Evolutionary conservation across 2,888 invertebrate genomes (phyloP).

Genomic region (Augiades crinisus): DNA sequence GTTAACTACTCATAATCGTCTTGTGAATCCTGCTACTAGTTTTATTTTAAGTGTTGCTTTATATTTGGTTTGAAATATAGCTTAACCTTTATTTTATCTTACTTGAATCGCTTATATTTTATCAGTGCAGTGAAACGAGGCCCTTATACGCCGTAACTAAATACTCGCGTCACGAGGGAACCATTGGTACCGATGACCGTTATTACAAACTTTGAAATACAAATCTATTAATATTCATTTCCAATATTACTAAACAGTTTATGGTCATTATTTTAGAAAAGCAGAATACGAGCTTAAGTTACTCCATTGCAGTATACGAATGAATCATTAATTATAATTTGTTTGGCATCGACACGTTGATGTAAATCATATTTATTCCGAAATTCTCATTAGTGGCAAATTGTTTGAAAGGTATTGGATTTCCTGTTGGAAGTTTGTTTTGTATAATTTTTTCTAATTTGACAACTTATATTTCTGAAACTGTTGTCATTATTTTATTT

Average conservation of each 20-base stretch:
- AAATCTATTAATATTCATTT: constrained; percentile 39
- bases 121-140: not conserved
- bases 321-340: constrained; percentile 13
- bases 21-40: too few relatives aligned
- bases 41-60: too few relatives aligned
- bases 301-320: constrained; percentile 6
- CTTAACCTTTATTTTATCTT: too few relatives aligned
- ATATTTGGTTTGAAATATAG: too few relatives aligned
- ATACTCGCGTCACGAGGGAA: constrained; percentile 39
- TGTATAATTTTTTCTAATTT: not conserved
- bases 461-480: not conserved
- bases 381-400: constrained; percentile 6
- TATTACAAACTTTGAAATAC: constrained; percentile 35
- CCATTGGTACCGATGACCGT: constrained; percentile 39
- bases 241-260: constrained; percentile 20
- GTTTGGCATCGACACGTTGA: constrained; percentile 3
- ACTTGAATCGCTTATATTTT: too few relatives aligned
- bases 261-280: constrained; percentile 23
- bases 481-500: too few relatives aligned
- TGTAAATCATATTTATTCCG: not conserved
- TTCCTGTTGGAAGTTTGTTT: not conserved
- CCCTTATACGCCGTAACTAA: constrained; percentile 39
- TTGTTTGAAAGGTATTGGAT: not conserved
- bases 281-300: constrained; percentile 11
- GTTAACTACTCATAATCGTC: too few relatives aligned